phyloP scores from a whole-genome alignment of 2,113 vertebrate species.

The Hydrolagus affinis region DNA sequence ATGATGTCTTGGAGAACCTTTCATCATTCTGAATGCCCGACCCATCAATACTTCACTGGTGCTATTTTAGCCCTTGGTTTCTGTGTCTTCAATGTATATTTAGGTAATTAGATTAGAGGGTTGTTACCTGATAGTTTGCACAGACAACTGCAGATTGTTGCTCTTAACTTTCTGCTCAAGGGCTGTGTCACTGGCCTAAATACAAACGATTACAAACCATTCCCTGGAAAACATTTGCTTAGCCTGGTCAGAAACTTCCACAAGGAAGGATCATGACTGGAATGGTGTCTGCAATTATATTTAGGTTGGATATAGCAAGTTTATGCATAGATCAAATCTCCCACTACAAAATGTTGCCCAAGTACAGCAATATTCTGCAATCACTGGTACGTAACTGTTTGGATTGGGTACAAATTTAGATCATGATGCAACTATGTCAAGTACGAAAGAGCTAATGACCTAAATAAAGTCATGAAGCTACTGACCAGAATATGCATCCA shows the following conservation, averaged over 20 bases:
- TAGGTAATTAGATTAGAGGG: conserved; percentile 16
- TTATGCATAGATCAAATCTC: neutral
- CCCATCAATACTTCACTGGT: conserved; percentile 23
- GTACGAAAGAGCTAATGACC: neutral
- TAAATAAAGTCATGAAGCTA: neutral
- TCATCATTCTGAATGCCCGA: conserved; percentile 33
- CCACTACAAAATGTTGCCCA: neutral
- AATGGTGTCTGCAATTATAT: too few species aligned
- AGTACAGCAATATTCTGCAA: neutral
- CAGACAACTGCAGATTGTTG: conserved; percentile 19
- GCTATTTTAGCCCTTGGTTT: conserved; percentile 34
- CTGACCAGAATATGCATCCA: neutral
- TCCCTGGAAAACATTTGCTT: neutral
- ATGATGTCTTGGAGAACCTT: conserved; percentile 34
- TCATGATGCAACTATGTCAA: neutral
- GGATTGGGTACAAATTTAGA: neutral
- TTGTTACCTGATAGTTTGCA: conserved; percentile 15
- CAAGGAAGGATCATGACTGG: too few species aligned
- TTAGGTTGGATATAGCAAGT: neutral
- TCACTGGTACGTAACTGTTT: neutral
- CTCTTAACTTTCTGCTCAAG: neutral
- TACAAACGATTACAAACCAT: neutral
- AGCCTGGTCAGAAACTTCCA: neutral
- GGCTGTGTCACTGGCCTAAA: conserved; percentile 14
- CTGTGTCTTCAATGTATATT: conserved; percentile 34